phyloP scores from a whole-genome alignment of 2,113 vertebrate species.

The Clarias magur region DNA sequence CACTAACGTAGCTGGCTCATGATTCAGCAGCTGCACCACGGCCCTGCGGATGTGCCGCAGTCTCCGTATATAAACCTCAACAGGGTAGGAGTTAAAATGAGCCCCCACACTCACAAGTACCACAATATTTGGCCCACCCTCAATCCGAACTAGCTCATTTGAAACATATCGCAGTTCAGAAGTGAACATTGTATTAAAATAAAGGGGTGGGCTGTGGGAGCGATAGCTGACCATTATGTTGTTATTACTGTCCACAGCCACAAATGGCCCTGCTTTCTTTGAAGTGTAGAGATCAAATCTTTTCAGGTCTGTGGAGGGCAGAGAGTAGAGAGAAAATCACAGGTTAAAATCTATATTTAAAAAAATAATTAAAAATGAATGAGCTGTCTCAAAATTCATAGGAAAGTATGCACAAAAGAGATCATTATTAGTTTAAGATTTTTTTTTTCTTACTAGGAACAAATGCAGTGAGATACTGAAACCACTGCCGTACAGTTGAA shows the following conservation, averaged over 20 bases:
- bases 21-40: conserved; percentile 80
- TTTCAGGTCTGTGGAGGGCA: conserved; percentile 76
- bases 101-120: conserved; percentile 90
- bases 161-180: conserved; percentile 87
- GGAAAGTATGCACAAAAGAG: not conserved
- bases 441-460: too few species aligned
- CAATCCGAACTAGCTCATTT: conserved; percentile 86
- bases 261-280: conserved; percentile 88
- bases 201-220: conserved; percentile 93
- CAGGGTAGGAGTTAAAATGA: conserved; percentile 93
- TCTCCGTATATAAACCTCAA: conserved; percentile 87
- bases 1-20: conserved; percentile 83
- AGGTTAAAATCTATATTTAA: not conserved
- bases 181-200: conserved; percentile 83
- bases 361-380: too few species aligned
- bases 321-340: not conserved
- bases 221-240: conserved; percentile 87
- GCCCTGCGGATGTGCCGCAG: conserved; percentile 88
- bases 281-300: conserved; percentile 87
- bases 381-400: not conserved
- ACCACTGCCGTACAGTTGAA: too few species aligned
- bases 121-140: conserved; percentile 85
- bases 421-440: not conserved
- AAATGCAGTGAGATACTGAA: too few species aligned
- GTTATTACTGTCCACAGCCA: conserved; percentile 86